Evolutionary conservation across 2,888 invertebrate species (phyloP), one percentile per base, ranked within the genome.

Genomic region (Cheilosia grossa): DNA sequence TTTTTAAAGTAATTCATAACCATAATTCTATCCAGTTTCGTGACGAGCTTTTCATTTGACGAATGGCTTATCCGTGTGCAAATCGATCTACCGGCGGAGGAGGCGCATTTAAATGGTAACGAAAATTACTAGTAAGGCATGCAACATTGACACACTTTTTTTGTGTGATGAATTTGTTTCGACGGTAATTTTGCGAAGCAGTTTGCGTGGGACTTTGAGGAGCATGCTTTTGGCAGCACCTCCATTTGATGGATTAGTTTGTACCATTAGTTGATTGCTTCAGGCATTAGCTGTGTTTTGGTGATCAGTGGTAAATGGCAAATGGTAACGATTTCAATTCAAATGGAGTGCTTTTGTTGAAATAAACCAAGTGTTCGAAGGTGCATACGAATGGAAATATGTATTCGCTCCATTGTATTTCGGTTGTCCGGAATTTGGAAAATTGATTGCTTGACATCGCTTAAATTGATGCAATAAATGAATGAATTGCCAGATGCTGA

Each of bases 141-240:
- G 58, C 58, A 66, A 77, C 82, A 82, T 82, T 82, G 82, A 82
- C 82, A 77, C 47, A 70, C 64, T 70, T 82, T 70, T 82, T 82
- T 70, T 19, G 9, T 17, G 27, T 69, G 66, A 75, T 63, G 51
- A 33, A 69, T 75, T 64, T 27, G 30, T 49, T 30, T 33, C 30
- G 47, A 58, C 51, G n/a, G 58, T 66, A 64, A 51, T 51, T 51
- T 64, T 37, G 30, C 49, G 30, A 10, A 53, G 30, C 15, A 17
- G 24, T 30, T 63, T 58, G 33, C 17, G 56, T 64, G 17, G 19
- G 49, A 37, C 15, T 69, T 47, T 54, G 47, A 21, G 21, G 30
- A 51, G 19, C 4, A 17, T 40, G 37, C 17, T 27, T 42, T 73
- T 44, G 15, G 10, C n/a, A n/a, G n/a, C 44, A 17, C 44, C 44